Base-by-base conservation (phyloP, 2,888 invertebrate genomes). In the Pachliopta kotzebuea region DNA sequence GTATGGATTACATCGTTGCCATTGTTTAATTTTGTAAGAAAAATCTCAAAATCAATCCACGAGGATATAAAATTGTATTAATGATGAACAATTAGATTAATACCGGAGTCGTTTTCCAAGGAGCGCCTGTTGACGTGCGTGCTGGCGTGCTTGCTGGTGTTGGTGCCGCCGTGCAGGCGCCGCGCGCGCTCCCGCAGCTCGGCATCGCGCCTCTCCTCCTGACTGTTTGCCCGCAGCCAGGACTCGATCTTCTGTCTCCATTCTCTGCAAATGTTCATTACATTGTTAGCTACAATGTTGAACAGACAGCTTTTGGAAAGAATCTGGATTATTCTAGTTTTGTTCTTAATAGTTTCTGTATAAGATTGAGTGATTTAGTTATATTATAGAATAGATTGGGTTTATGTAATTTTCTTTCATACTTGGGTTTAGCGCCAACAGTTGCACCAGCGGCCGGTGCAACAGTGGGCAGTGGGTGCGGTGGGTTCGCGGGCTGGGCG, bases 241-340 rank as follows among this genome's bases (percentile, higher is more conserved):
- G 96, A 96, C 84, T 98, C 97, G 77, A 98, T 97, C 83, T 97
- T 97, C 82, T 97, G 96, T 58, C 96, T 93, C 96, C 97, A 97
- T 78, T 97, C 96, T 86, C 95, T 96, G 73, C 83, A 45, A 58
- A 37, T 14, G 14, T 37, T 11, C 37, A 37, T 37, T 11, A 37
- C 14, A 37, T 31, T 31, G 31, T 31, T 11, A 31, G 31, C 31
- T 31, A 31, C 8, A 9, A 11, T 31, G 11, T 37, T 37, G 31
- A 37, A 14, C 11, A 37, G 37, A 37, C 11, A 37, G 37, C 14
- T 1, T 37, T 37, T 37, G 14, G 26, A 6, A 37, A 1, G 0
- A 37, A 17, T 3, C 14, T 37, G 1, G 37, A 14, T 14, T 37
- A 37, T 11, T 14, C 14, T 14, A 37, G 37, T 14, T 31, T 31